Conservation (phyloP, 1,140 invertebrate species). For the Condylostylus longicornis region DNA sequence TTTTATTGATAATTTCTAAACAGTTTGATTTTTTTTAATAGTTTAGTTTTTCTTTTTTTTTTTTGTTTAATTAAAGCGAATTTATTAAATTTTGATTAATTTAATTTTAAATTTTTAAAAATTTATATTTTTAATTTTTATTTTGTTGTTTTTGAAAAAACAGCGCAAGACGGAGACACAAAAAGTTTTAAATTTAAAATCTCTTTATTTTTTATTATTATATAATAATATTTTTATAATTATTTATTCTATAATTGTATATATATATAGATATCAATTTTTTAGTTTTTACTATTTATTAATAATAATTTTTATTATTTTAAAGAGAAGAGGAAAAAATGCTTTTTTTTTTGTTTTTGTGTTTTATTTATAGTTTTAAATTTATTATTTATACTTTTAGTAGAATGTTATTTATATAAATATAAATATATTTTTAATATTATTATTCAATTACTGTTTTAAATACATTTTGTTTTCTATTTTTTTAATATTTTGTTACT, state of each 20-base stretch:
- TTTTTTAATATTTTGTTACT: no score
- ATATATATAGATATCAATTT: neutral
- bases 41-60: slow-evolving; percentile 25
- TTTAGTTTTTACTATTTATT: neutral
- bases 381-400: neutral
- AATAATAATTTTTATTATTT: neutral
- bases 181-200: neutral
- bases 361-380: slow-evolving; percentile 6
- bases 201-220: neutral
- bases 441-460: no score
- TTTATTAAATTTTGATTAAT: neutral
- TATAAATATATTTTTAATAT: no score
- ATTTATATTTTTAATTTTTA: slow-evolving; percentile 1
- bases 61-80: slow-evolving; percentile 6
- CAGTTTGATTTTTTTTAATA: neutral
- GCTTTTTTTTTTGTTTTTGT: slow-evolving; percentile 4
- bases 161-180: neutral
- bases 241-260: slow-evolving; percentile 22
- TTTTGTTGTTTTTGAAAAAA: slow-evolving; percentile 6
- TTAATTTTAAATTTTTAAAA: neutral
- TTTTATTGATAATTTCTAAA: neutral
- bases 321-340: neutral
- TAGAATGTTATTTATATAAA: neutral
- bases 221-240: slow-evolving; percentile 12
- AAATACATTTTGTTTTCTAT: no score